Base-by-base conservation (phyloP, 2,888 invertebrate species). In the Dorcus hopei region DNA sequence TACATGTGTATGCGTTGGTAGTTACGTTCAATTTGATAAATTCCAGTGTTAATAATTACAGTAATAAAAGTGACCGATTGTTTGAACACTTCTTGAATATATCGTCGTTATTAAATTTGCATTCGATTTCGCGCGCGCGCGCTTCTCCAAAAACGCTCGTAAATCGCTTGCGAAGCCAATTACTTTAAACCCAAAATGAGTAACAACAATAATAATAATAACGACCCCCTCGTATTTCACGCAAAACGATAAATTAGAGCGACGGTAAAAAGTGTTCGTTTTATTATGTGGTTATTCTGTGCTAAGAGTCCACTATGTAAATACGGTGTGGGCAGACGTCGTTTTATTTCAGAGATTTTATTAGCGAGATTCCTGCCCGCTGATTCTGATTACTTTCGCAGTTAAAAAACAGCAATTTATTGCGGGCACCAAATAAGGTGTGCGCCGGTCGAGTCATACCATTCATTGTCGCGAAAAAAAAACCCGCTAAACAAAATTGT, bases 301-400 rank as follows among this genome's bases (percentile, higher is more conserved):
- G 50, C 39, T 38, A 50, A 50, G 50, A 50, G 50, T 50, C 14
- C 14, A 50, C 50, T 50, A 50, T 50, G 50, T 50, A 50, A 50
- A 50, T 50, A 50, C 40, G 50, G 50, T 23, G 50, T 50, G 50
- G 50, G 50, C 50, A 50, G 50, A 11, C 19, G 23, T 45, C 45
- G 45, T 68, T 65, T 64, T 65, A 64, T 66, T 65, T 63, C 61
- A 60, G 45, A 59, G 65, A 69, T 69, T 69, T 68, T 67, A 69
- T 68, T 69, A 64, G 62, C 64, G 59, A 60, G 65, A 68, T 65
- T 67, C 66, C 61, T 67, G 64, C 66, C 68, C 66, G 69, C 66
- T 68, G 69, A 65, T 69, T 68, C 63, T 66, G 68, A 68, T 69
- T 69, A 69, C 67, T 69, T 69, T 68, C 64, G 62, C 67, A 49